phyloP scores from a whole-genome alignment of 2,888 invertebrate genomes.

The Drosophila glabriapex region DNA sequence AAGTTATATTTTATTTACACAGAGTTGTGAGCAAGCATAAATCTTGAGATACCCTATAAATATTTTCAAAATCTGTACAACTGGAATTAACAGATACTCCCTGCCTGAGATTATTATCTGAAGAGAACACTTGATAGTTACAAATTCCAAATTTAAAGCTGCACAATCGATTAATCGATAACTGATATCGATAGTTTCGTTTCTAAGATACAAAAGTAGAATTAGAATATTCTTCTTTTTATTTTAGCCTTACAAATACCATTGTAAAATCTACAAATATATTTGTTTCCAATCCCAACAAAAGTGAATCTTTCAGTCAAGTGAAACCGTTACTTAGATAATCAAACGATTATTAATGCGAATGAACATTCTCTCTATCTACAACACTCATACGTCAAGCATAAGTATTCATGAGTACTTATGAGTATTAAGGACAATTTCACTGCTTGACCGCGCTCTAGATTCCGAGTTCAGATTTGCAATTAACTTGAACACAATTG shows the following conservation, averaged over 20 bases:
- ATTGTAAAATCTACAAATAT: neutral
- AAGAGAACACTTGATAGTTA: neutral
- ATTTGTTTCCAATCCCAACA: neutral
- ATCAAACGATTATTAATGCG: neutral
- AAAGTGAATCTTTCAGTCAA: slow-evolving; percentile 14
- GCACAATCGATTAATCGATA: neutral
- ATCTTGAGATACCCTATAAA: slow-evolving; percentile 2
- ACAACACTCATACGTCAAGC: neutral
- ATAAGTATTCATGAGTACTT: neutral
- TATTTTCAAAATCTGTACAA: neutral
- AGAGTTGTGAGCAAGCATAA: neutral
- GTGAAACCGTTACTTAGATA: neutral
- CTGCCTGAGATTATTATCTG: neutral
- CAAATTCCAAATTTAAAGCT: neutral
- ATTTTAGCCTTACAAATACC: neutral
- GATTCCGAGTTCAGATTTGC: slow-evolving; percentile 38
- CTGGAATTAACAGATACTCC: neutral
- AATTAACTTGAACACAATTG: slow-evolving; percentile 72
- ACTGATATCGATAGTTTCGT: neutral
- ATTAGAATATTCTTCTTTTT: neutral
- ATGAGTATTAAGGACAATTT: slow-evolving; percentile 75
- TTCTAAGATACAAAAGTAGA: neutral
- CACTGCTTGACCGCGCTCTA: slow-evolving; percentile 67
- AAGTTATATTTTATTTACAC: neutral
- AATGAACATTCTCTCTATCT: neutral